Base-by-base conservation (phyloP, 92 coral and sea anemone species). In the Hydrozoanthus gracilis region DNA sequence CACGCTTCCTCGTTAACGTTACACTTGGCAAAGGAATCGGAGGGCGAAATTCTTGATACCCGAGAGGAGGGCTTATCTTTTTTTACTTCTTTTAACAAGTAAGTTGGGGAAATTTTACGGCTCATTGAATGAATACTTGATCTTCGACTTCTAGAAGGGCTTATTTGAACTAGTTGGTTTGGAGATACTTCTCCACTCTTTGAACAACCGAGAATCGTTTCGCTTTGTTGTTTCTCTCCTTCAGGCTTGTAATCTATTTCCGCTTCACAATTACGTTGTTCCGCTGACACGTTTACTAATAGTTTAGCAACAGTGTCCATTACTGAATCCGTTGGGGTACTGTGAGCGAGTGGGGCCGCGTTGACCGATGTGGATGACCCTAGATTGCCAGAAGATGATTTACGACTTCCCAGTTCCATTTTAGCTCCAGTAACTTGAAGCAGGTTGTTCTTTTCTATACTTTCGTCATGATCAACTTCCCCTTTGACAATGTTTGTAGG, bases 41-140 rank as follows among this genome's bases (percentile, higher is more conserved):
- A 80, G 18, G 74, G 62, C 15, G 73, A 80, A 49, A 66, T 48
- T 80, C 48, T 58, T 49, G 73, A 65, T 5, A 61, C 7, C 20
- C 45, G 74, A 35, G 75, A 15, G 4, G 74, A 65, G 51, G 51
- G 15, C 13, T 47, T 18, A 10, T 15, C 70, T 5, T 47, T 15
- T 16, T 49, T 68, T 16, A 20, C 47, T 8, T 68, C 85, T 20
- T 65, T 80, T 15, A 80, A 39, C 45, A 27, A 80, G 73, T 4
- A 80, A 5, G 85, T 80, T 18, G 85, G 74, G 3, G 85, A 80
- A 17, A 80, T 80, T 52, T 80, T 80, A 74, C 85, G 85, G 5
- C 85, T 65, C 11, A 80, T 44, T 49, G 85, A 80, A 47, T 80
- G 85, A 66, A 80, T 16, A 48, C 85, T 80, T 20, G 85, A 80